Conservation (phyloP, 2,113 vertebrate genomes). For the Galemys pyrenaicus region DNA sequence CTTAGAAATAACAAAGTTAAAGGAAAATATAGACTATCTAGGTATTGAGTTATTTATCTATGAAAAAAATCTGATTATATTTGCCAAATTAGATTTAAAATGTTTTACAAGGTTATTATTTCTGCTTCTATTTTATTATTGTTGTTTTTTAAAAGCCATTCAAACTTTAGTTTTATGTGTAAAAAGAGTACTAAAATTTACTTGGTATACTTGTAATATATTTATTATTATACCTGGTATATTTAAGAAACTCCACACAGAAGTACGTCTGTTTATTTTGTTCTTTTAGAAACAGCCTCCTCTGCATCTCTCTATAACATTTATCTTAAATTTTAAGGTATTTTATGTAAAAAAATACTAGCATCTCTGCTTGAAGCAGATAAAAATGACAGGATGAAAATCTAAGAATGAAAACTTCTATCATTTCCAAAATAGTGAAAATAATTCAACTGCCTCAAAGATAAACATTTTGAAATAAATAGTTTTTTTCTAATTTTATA, state of each 20-base stretch:
- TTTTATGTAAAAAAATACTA: conserved; percentile 53
- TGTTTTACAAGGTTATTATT: neutral
- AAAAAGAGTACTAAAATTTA: conserved; percentile 12
- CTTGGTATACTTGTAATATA: neutral
- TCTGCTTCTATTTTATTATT: neutral
- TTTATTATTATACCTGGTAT: neutral
- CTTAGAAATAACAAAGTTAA: neutral
- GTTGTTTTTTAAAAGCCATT: neutral
- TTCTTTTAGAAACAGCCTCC: neutral
- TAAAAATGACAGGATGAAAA: conserved; percentile 61
- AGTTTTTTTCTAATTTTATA: neutral
- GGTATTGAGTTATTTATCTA: neutral
- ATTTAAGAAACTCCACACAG: neutral
- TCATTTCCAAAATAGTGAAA: conserved; percentile 50
- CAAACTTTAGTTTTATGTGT: neutral
- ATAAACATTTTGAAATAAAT: conserved; percentile 15
- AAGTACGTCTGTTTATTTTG: neutral
- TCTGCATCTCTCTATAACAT: conserved; percentile 27
- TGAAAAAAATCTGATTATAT: neutral
- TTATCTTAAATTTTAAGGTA: conserved; percentile 37
- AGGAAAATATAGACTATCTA: neutral
- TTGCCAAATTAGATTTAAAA: neutral
- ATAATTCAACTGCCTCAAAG: neutral
- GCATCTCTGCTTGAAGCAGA: conserved; percentile 42
- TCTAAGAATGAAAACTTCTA: neutral